phyloP scores from a whole-genome alignment of 2,888 invertebrate species.

The Pyrocoelia pectoralis region DNA sequence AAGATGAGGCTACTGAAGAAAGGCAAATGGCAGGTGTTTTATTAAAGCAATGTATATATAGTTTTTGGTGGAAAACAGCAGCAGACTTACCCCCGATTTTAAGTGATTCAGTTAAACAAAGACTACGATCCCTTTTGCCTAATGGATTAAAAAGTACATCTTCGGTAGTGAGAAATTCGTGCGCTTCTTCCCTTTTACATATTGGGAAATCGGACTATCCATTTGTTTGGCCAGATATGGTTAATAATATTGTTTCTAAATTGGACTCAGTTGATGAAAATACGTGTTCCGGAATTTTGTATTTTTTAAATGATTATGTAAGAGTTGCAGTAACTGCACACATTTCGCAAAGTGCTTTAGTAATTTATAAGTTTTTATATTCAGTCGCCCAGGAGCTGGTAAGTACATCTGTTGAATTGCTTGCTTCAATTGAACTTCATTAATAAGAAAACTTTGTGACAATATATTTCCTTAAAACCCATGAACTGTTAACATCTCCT shows the following conservation, averaged over 20 bases:
- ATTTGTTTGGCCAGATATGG: conserved; percentile 31
- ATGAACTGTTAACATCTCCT: too few species aligned
- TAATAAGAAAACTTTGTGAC: too few species aligned
- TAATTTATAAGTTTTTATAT: conserved; percentile 13
- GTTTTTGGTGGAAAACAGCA: conserved; percentile 33
- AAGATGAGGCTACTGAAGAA: conserved; percentile 40
- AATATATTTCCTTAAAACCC: too few species aligned
- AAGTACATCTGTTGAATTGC: conserved; percentile 5
- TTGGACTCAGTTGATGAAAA: conserved; percentile 24
- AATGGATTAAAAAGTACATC: conserved; percentile 30
- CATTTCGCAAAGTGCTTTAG: conserved; percentile 6
- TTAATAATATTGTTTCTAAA: conserved; percentile 24
- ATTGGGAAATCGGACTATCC: conserved; percentile 38
- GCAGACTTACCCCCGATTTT: conserved; percentile 33
- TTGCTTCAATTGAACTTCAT: too few species aligned
- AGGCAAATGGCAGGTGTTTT: conserved; percentile 40
- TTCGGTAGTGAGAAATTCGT: conserved; percentile 32
- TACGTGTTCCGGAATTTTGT: conserved; percentile 32
- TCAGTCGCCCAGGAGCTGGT: conserved; percentile 16
- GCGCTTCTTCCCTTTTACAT: conserved; percentile 32
- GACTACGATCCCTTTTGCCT: conserved; percentile 33
- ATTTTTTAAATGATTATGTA: conserved; percentile 35
- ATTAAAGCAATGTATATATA: conserved; percentile 35
- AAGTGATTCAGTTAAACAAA: conserved; percentile 33
- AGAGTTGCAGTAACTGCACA: conserved; percentile 17